Percentiles rank a stretch among this genome's conserved stretches.
phyloP scores from a whole-genome alignment of 2,113 vertebrate genomes.

The Polypterus bichir region DNA sequence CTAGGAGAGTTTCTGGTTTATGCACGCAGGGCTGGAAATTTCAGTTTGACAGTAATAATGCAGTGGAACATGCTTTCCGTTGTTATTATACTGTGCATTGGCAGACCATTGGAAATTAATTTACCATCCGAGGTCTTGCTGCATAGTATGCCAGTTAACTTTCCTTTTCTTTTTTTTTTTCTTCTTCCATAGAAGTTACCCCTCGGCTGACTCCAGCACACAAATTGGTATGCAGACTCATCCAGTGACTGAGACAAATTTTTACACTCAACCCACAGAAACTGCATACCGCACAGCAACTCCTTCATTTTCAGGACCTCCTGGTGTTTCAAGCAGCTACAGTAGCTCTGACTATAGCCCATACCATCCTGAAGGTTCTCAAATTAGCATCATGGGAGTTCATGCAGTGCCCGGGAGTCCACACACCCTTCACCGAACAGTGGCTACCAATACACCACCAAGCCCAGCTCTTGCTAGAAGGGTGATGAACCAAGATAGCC shows the following conservation, averaged over 20 bases:
- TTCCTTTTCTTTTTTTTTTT: conserved; percentile 2
- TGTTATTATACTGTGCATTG: no score
- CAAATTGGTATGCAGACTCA: conserved; percentile 54
- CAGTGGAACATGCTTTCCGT: no score
- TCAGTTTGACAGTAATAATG: no score
- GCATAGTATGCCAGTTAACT: neutral
- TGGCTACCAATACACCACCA: conserved; percentile 51
- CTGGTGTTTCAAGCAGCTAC: conserved; percentile 25
- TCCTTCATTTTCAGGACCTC: conserved; percentile 30
- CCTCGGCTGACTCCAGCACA: conserved; percentile 49
- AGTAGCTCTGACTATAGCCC: conserved; percentile 31
- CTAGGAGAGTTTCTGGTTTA: no score
- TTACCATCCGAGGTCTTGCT: no score
- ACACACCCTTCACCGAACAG: conserved; percentile 53
- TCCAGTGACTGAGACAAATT: conserved; percentile 51
- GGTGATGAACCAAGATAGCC: conserved; percentile 32
- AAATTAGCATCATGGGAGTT: conserved; percentile 35
- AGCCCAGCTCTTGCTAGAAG: conserved; percentile 53
- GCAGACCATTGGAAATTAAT: no score
- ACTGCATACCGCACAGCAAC: conserved; percentile 37
- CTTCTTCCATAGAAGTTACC: conserved; percentile 44
- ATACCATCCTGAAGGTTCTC: conserved; percentile 36
- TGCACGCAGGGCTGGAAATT: no score
- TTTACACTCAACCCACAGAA: conserved; percentile 53
- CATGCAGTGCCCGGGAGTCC: conserved; percentile 60